phyloP scores from a whole-genome alignment of 2,113 vertebrate species.

The Excalfactoria chinensis region DNA sequence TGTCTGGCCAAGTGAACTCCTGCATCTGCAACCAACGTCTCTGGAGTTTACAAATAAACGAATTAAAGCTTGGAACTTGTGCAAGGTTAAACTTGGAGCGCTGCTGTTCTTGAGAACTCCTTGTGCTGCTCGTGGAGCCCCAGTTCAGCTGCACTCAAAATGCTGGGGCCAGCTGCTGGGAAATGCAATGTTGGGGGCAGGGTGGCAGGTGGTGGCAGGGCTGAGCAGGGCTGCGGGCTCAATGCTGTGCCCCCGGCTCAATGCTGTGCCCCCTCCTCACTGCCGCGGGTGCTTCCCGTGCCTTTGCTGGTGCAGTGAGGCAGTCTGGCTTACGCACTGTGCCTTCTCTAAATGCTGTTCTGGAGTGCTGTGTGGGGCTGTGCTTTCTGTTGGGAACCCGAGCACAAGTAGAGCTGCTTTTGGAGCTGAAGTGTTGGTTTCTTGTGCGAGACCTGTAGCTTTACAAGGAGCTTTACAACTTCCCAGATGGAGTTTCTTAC shows the following conservation, averaged over 20 bases:
- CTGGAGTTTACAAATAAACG: neutral
- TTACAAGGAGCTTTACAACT: too few relatives aligned
- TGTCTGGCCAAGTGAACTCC: neutral
- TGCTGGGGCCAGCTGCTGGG: fast-evolving
- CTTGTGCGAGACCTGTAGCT: neutral
- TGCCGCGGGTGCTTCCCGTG: neutral
- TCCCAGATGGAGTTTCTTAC: neutral
- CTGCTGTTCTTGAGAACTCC: neutral
- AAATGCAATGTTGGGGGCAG: fast-evolving
- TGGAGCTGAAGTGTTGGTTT: neutral
- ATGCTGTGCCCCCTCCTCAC: fast-evolving
- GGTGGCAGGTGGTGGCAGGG: neutral
- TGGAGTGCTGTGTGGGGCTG: neutral
- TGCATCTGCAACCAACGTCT: neutral
- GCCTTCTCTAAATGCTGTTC: neutral
- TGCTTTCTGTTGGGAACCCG: neutral
- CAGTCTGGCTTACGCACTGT: neutral
- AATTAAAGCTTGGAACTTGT: neutral
- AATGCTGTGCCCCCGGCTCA: neutral
- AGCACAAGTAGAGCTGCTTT: neutral
- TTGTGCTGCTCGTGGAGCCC: neutral
- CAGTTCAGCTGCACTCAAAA: neutral
- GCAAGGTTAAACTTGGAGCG: neutral
- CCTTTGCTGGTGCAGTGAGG: neutral
- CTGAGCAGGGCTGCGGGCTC: too few relatives aligned